phyloP scores from a whole-genome alignment of 2,888 invertebrate species.

The Cerceris ruficornis region DNA sequence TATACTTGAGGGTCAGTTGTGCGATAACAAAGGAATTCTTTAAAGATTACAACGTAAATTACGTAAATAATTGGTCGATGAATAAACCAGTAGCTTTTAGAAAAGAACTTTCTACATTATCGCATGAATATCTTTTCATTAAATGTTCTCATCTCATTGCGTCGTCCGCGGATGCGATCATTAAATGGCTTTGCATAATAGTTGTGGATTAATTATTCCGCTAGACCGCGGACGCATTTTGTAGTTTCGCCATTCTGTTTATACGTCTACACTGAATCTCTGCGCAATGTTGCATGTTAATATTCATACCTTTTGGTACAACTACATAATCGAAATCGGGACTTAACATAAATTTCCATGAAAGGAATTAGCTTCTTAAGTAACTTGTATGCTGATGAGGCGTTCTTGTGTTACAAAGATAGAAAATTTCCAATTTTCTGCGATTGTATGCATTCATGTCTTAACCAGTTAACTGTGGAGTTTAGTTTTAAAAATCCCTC shows the following conservation, averaged over 20 bases:
- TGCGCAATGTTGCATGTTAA: not conserved
- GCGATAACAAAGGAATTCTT: too few species aligned
- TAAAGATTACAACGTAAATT: too few species aligned
- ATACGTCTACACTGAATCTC: not conserved
- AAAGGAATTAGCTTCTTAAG: not conserved
- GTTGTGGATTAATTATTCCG: conserved; percentile 18
- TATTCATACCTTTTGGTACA: conserved; percentile 9
- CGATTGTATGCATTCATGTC: too few species aligned
- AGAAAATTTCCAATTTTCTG: too few species aligned
- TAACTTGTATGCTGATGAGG: not conserved
- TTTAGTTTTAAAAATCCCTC: too few species aligned
- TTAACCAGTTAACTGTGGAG: too few species aligned
- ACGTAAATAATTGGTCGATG: not conserved
- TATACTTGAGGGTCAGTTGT: too few species aligned
- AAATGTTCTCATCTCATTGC: not conserved
- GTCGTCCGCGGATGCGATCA: not conserved
- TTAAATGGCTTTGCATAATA: conserved; percentile 18
- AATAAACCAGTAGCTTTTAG: not conserved
- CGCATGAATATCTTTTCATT: not conserved
- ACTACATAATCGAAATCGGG: not conserved
- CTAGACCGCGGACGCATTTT: not conserved
- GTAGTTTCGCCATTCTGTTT: not conserved
- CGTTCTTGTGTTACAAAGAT: too few species aligned
- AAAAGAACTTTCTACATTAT: not conserved
- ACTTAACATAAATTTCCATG: conserved; percentile 13